These are phyloP conservation scores for Hypotaenidia okinawae DNA, from an alignment of 2,797 vertebrate genomes.

Conservation along the genomic window DNA sequence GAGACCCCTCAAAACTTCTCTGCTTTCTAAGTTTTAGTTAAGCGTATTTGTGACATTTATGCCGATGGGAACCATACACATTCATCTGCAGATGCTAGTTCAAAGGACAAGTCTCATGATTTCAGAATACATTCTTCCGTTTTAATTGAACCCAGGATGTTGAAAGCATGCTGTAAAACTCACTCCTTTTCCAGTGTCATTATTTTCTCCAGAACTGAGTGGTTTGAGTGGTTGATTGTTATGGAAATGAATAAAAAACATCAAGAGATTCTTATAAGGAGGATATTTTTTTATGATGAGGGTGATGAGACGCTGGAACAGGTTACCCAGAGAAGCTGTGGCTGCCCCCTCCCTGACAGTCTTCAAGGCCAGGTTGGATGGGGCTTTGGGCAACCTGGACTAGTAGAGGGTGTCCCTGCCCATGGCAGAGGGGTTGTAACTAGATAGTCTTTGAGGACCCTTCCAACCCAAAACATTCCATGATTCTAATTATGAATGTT, in stretches of 20 bases:
- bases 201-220: constrained; percentile 12
- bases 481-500: not conserved
- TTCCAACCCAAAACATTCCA: too few species aligned
- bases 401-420: too few species aligned
- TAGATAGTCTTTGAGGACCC: too few species aligned
- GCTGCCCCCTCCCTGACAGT: too few species aligned
- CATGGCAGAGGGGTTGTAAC: too few species aligned
- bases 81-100: constrained; percentile 8
- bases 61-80: not conserved
- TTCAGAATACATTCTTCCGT: constrained; percentile 8
- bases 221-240: constrained; percentile 42
- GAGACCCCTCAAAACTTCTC: not conserved
- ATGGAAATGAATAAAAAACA: constrained; percentile 52
- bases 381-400: too few species aligned
- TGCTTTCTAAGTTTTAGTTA: constrained; percentile 13
- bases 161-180: constrained; percentile 11
- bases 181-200: not conserved
- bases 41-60: constrained; percentile 9
- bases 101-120: not conserved
- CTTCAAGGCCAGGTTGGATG: too few species aligned
- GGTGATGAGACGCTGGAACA: too few species aligned
- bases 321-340: too few species aligned
- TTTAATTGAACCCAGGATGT: constrained; percentile 29
- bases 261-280: constrained; percentile 10
- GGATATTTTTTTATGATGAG: too few species aligned